These are phyloP conservation scores for Epizoanthus stellaris DNA, from an alignment of 92 coral and sea anemone genomes.

Conservation along the genomic window DNA sequence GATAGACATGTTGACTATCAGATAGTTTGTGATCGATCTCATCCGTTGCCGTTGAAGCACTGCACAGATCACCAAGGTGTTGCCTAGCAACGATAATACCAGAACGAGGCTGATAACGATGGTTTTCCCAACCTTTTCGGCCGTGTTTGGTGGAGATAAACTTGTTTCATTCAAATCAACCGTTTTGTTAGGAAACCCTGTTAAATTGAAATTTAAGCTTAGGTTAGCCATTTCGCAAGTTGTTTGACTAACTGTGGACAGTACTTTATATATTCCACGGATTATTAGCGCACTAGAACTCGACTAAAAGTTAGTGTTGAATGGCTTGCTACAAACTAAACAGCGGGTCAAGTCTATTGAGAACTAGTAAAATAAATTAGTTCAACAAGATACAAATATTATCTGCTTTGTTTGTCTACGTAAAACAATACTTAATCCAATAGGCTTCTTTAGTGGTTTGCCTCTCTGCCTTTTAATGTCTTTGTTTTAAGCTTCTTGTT, in stretches of 20 bases:
- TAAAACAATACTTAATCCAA: no score
- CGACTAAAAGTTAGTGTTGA: no score
- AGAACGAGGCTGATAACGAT: slow-evolving; percentile 29
- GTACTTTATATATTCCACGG: no score
- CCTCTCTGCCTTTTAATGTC: no score
- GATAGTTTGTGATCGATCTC: slow-evolving; percentile 79
- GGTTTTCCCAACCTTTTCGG: slow-evolving; percentile 10
- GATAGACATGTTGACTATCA: slow-evolving; percentile 81
- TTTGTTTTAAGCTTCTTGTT: no score
- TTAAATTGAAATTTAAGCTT: background rate
- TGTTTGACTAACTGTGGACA: background rate
- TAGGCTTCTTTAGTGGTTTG: no score
- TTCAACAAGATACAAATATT: no score
- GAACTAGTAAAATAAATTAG: no score
- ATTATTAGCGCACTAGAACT: no score
- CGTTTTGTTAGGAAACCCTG: background rate
- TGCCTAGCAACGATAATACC: slow-evolving; percentile 69
- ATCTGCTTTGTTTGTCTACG: no score
- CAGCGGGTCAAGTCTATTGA: no score
- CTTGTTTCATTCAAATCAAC: background rate
- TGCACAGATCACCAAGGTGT: slow-evolving; percentile 70
- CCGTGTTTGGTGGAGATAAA: background rate
- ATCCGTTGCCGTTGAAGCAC: slow-evolving; percentile 64
- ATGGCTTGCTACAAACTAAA: no score
- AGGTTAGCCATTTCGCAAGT: background rate